Evolutionary conservation across 1,140 invertebrate species (phyloP).

Genomic region (Drosophila sechellia): DNA sequence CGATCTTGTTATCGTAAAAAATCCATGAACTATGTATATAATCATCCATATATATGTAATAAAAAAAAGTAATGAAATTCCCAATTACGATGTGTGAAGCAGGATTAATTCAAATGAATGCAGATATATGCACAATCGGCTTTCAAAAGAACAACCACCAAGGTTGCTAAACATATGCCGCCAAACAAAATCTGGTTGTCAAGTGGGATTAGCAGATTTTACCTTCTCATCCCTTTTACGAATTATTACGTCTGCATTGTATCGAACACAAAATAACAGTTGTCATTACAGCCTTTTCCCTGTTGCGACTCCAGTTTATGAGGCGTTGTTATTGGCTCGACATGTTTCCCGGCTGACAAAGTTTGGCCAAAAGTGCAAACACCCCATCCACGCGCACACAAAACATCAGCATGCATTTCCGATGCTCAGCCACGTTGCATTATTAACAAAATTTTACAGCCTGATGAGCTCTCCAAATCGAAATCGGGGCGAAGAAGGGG

Average conservation of each 20-base stretch:
- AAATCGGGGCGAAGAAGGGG: neutral
- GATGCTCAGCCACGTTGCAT: conserved; percentile 39
- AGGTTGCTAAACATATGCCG: conserved; percentile 7
- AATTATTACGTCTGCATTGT: neutral
- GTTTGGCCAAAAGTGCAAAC: conserved; percentile 2
- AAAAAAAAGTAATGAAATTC: neutral
- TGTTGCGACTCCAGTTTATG: neutral
- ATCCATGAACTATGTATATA: neutral
- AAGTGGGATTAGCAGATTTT: conserved; percentile 23
- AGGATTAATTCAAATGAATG: neutral
- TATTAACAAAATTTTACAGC: conserved; percentile 57
- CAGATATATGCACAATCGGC: conserved; percentile 3
- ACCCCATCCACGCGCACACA: conserved; percentile 3
- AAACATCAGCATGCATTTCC: conserved; percentile 59
- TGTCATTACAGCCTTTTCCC: conserved; percentile 12
- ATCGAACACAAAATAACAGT: conserved; percentile 17
- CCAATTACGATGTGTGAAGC: neutral
- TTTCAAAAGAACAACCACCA: neutral
- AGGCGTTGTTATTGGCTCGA: conserved; percentile 15
- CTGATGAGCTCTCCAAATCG: conserved; percentile 52
- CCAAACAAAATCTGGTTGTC: conserved; percentile 28
- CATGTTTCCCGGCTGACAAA: conserved; percentile 42
- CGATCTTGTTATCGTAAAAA: neutral
- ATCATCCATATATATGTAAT: neutral
- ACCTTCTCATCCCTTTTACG: neutral